These are phyloP conservation scores for Thelaira solivaga DNA, from an alignment of 2,888 invertebrate species.

Conservation along the genomic window DNA sequence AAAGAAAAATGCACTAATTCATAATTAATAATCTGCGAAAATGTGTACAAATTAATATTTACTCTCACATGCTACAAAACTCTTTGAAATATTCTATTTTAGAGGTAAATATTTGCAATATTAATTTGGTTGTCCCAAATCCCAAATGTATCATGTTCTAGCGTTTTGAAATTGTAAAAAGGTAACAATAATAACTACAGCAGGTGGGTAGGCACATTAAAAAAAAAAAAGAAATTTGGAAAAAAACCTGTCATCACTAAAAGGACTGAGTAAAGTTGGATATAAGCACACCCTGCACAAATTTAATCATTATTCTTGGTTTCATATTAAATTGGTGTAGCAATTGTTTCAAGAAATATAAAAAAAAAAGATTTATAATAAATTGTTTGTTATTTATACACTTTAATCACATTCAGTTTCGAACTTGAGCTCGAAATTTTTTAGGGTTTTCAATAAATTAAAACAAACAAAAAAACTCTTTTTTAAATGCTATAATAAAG, in stretches of 20 bases:
- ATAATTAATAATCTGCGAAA: conserved; percentile 67
- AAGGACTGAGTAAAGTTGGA: not conserved
- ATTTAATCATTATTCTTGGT: not conserved
- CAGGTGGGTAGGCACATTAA: no score
- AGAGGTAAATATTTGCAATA: conserved; percentile 14
- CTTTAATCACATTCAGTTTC: no score
- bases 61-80: conserved; percentile 20
- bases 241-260: not conserved
- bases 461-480: not conserved
- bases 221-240: not conserved
- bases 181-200: conserved; percentile 7
- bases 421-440: not conserved
- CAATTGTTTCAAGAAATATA: no score
- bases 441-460: not conserved
- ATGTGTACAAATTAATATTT: conserved; percentile 64
- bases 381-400: no score
- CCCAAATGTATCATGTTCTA: conserved; percentile 9
- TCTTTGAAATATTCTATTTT: conserved; percentile 15
- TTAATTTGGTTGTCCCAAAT: conserved; percentile 28
- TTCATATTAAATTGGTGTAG: no score
- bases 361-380: no score
- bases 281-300: not conserved
- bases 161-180: no score
- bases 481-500: no score
- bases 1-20: conserved; percentile 56